Conservation (phyloP, 2,113 vertebrate genomes). For the Saccopteryx leptura region DNA sequence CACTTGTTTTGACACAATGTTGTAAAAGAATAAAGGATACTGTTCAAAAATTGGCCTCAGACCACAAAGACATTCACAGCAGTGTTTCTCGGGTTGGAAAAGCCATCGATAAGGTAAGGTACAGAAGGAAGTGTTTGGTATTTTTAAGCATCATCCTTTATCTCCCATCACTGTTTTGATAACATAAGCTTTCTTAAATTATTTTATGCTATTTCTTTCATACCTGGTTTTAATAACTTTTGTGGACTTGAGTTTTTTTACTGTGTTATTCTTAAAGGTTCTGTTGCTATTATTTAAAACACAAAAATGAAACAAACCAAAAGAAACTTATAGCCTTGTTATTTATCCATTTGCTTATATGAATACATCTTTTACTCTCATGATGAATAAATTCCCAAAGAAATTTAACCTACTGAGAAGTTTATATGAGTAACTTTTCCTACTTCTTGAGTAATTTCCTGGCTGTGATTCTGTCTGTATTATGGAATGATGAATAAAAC, state of each 20-base stretch:
- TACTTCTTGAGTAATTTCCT: not conserved
- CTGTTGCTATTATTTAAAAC: slow-evolving; percentile 54
- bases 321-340: not conserved
- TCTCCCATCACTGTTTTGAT: not conserved
- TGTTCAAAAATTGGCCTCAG: slow-evolving; percentile 93
- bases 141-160: not conserved
- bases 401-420: not conserved
- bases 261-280: not conserved
- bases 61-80: slow-evolving; percentile 95
- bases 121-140: not conserved
- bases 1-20: slow-evolving; percentile 93
- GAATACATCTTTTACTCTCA: not conserved
- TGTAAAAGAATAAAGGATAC: slow-evolving; percentile 95
- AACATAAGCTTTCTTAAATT: not conserved
- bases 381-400: slow-evolving; percentile 6
- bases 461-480: not conserved
- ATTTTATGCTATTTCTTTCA: not conserved
- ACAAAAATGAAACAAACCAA: not conserved
- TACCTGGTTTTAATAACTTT: slow-evolving; percentile 53
- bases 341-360: slow-evolving; percentile 43
- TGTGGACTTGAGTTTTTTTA: not conserved
- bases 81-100: slow-evolving; percentile 94
- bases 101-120: slow-evolving; percentile 93
- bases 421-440: slow-evolving; percentile 49
- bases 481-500: not conserved